Evolutionary conservation across 2,113 vertebrate species (phyloP), one percentile per base, ranked within the genome.

Genomic region (Corvus moneduloides): DNA sequence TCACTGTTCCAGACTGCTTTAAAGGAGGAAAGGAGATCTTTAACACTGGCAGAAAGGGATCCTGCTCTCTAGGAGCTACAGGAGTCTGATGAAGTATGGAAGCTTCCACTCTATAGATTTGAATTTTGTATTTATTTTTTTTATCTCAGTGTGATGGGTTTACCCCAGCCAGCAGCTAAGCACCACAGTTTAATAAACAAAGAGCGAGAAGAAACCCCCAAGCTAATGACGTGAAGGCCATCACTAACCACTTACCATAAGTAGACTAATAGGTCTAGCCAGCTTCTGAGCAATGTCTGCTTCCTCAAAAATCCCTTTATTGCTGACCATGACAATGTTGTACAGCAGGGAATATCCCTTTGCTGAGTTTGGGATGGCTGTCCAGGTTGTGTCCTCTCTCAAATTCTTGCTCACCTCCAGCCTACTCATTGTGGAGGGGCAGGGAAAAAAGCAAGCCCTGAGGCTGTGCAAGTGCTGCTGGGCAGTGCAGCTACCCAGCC

Each of bases 351-450:
- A 76, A 4, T 15, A 43, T 17, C 30, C 20, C 35, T 76, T 49
- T 58, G 13, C 17, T 59, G 11, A 14, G 4, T 43, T 44, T 51
- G 44, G 32, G 37, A 27, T 30, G 32, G 26, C 35, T 58, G 32
- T 10, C 21, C 22, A 44, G 37, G 8, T 9, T 35, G 32, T 43
- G 52, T 21, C 35, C 21, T 10, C 0, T 0, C 35, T 67, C 35
- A 35, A 20, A 58, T 24, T 32, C 71, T 43, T 43, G 26, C 62
- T 67, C 72, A 39, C n/a, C 21, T 59, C 37, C 72, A 86, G 59
- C 41, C 49, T 16, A 3, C 18, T 39, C 23, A 7, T 1, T n/a
- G 69, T 28, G 51, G 16, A 66, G 46, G 37, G 33, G 15, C 46
- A 52, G 51, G 37, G 63, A 33, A 8, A 55, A 15, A 18, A 43